These are phyloP conservation scores for Nemurella pictetii DNA, from an alignment of 2,888 invertebrate genomes.

Conservation along the genomic window DNA sequence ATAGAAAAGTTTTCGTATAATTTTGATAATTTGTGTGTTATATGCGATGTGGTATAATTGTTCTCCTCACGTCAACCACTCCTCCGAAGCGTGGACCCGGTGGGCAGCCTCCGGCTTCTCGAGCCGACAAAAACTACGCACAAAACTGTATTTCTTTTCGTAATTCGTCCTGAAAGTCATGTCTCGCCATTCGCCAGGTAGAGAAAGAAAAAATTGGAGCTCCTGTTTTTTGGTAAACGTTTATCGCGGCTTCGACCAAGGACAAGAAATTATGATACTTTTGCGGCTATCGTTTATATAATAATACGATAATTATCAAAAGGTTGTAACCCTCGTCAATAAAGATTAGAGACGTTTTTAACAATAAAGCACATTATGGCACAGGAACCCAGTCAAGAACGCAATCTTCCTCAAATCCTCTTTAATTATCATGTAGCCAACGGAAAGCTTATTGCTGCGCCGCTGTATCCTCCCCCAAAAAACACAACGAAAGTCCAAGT, in stretches of 20 bases:
- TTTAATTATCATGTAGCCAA: background rate
- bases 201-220: background rate
- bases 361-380: background rate
- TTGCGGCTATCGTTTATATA: conserved; percentile 13
- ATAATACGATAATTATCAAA: background rate
- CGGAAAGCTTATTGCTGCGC: background rate
- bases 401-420: background rate
- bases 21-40: conserved; percentile 24
- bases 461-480: conserved; percentile 21
- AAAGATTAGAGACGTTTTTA: background rate
- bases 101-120: background rate
- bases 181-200: background rate
- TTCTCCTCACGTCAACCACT: conserved; percentile 11
- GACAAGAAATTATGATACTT: background rate
- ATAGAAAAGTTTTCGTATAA: background rate
- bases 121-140: background rate
- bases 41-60: conserved; percentile 19
- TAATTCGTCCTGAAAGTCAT: background rate
- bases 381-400: background rate
- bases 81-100: background rate
- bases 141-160: background rate
- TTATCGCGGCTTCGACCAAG: background rate
- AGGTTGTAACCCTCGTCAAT: conserved; percentile 9
- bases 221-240: background rate
- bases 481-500: conserved; percentile 10